A percentile compares a stretch with the other conserved stretches of the same genome.
Evolutionary conservation across 2,113 vertebrate species (phyloP).

Genomic region (Gorsachius goisagi): DNA sequence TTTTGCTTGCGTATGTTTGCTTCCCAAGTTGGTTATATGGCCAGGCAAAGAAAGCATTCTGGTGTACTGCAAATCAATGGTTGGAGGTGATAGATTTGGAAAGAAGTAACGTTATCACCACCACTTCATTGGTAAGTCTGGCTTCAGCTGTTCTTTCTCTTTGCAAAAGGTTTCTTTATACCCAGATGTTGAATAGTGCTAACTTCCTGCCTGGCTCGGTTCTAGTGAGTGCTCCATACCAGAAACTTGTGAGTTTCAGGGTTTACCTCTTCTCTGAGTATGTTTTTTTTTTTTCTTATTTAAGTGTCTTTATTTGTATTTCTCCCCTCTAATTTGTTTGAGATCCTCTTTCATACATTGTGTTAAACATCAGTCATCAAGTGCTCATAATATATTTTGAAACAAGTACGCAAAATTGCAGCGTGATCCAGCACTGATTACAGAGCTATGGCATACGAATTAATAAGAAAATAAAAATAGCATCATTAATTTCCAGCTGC

Average conservation of each 20-base stretch:
- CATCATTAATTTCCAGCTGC: constrained; percentile 58
- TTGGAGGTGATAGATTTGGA: not conserved
- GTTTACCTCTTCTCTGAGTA: not conserved
- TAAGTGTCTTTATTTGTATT: constrained; percentile 23
- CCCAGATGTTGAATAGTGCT: not conserved
- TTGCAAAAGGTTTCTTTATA: not conserved
- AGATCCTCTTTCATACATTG: constrained; percentile 24
- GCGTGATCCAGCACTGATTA: constrained; percentile 52
- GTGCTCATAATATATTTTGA: constrained; percentile 40
- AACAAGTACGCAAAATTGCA: constrained; percentile 41
- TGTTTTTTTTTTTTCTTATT: not conserved
- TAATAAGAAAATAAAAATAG: constrained; percentile 58
- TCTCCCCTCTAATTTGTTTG: constrained; percentile 46
- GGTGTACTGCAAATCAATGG: not conserved
- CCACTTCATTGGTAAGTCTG: not conserved
- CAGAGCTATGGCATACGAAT: constrained; percentile 39
- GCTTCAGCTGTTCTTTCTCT: not conserved
- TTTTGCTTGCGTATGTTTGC: not conserved
- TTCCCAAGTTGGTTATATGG: not conserved
- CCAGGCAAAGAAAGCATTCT: not conserved
- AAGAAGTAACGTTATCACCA: not conserved
- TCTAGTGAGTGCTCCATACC: not conserved
- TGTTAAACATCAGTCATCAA: constrained; percentile 48
- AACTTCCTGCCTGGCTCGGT: not conserved
- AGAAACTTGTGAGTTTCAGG: not conserved